Evolutionary conservation across 2,888 invertebrate genomes (phyloP).

Genomic region (Vandiemenella viatica): DNA sequence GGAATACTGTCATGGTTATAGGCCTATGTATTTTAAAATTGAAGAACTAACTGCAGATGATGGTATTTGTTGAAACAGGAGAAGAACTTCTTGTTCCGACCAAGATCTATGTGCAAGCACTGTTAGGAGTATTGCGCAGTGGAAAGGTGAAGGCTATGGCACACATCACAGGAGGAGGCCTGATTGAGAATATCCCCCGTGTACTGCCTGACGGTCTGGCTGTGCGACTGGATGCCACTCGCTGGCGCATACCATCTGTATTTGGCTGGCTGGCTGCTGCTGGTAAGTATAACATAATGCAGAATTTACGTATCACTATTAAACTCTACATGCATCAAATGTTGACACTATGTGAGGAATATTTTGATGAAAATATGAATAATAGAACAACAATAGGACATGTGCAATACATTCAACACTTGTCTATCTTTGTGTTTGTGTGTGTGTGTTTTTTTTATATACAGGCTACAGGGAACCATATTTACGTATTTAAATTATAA

Average conservation of each 20-base stretch:
- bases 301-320: neutral
- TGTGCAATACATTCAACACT: no score
- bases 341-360: no score
- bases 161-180: constrained; percentile 90
- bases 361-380: no score
- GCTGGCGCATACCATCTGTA: constrained; percentile 54
- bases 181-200: constrained; percentile 76
- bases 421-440: no score
- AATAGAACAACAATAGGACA: no score
- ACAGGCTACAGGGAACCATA: no score
- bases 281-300: constrained; percentile 30
- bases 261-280: constrained; percentile 78
- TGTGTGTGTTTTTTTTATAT: no score
- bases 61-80: constrained; percentile 34
- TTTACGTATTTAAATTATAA: no score
- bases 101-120: constrained; percentile 63
- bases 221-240: constrained; percentile 52
- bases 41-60: no score
- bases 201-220: constrained; percentile 54
- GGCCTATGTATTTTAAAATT: no score
- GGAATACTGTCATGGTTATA: no score
- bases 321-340: no score
- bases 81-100: constrained; percentile 76
- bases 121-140: constrained; percentile 54
- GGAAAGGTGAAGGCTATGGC: constrained; percentile 71